Conservation (phyloP, 2,113 vertebrate species). For the Ammodytes marinus region DNA sequence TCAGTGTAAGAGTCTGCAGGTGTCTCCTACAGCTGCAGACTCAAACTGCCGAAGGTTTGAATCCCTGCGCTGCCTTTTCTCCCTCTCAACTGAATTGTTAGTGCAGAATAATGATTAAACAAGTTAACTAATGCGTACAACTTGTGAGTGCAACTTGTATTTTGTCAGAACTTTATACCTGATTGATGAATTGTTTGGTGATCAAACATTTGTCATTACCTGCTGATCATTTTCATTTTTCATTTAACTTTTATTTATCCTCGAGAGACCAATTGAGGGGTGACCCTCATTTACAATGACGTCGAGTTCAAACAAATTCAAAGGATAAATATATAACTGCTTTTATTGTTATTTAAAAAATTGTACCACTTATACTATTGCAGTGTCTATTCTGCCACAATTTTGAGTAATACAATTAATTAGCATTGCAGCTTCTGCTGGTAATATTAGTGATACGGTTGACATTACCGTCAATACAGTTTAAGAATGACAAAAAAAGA, state of each 20-base stretch:
- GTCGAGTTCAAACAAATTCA: too few species aligned
- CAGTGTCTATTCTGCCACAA: background rate
- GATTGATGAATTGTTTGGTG: background rate
- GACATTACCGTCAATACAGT: background rate
- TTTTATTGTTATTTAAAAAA: too few species aligned
- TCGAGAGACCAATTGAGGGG: too few species aligned
- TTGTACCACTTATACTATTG: background rate
- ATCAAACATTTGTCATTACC: background rate
- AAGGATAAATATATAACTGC: too few species aligned
- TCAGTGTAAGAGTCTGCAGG: slow-evolving; percentile 24
- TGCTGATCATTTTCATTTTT: background rate
- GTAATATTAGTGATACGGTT: background rate
- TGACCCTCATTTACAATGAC: too few species aligned
- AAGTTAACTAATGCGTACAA: slow-evolving; percentile 12
- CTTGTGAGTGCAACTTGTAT: background rate
- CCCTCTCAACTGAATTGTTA: background rate
- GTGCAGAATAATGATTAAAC: background rate
- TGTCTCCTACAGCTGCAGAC: slow-evolving; percentile 19
- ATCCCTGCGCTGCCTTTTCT: slow-evolving; percentile 33
- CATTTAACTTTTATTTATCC: too few species aligned
- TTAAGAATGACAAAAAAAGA: background rate
- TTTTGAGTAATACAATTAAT: background rate
- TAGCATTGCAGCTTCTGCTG: background rate
- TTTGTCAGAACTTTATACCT: background rate
- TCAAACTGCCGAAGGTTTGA: slow-evolving; percentile 41